Conservation (phyloP, 2,113 vertebrate species). For the Neopipo cinnamomea region DNA sequence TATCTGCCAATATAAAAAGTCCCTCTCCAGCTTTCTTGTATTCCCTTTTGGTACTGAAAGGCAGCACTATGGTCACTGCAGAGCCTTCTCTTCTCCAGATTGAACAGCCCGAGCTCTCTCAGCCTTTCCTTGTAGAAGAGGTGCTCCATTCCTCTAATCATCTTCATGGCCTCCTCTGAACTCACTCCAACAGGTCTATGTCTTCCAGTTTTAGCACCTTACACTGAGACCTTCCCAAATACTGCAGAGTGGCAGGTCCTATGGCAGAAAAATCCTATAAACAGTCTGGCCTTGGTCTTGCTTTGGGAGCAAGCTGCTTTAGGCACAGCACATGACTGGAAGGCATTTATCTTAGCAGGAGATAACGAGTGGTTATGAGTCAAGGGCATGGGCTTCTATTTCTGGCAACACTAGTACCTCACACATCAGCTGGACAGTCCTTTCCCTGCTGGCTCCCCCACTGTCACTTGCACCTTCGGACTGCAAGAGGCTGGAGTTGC, state of each 20-base stretch:
- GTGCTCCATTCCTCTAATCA: neutral
- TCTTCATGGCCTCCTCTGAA: neutral
- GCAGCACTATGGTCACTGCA: neutral
- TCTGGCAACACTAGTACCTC: neutral
- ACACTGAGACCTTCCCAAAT: neutral
- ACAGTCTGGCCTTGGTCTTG: neutral
- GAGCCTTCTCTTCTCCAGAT: neutral
- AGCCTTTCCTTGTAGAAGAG: neutral
- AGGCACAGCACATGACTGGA: neutral
- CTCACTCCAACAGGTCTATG: rapidly evolving
- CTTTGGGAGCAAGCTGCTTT: neutral
- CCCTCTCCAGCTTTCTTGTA: neutral
- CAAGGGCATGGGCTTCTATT: constrained; percentile 6
- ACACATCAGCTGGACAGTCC: neutral
- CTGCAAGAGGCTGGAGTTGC: neutral
- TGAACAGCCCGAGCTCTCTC: neutral
- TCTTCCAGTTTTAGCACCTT: neutral
- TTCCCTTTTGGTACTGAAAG: neutral
- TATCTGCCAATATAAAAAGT: neutral
- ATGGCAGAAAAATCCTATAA: neutral
- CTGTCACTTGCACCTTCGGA: neutral
- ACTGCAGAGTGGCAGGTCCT: neutral
- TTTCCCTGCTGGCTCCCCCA: neutral
- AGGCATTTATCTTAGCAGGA: neutral
- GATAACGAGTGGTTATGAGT: constrained; percentile 2